Evolutionary conservation across 2,888 invertebrate genomes (phyloP), one percentile per base, ranked within the genome.

Genomic region (Clivina fossor): DNA sequence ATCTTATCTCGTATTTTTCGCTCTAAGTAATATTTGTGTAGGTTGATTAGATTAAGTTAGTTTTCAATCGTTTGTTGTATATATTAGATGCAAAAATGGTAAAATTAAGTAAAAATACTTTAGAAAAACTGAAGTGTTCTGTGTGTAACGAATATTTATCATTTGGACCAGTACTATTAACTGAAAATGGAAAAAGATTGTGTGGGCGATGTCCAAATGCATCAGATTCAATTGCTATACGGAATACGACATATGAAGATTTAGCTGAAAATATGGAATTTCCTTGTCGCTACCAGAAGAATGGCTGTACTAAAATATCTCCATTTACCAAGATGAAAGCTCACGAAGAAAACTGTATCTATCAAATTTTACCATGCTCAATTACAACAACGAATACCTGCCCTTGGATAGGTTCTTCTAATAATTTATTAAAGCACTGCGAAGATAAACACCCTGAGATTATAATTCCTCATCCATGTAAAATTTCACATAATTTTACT

Each of bases 101-200:
- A 2, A 19, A 38, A 13, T 7, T 38, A 15, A n/a, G 16, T 5
- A 16, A 38, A 38, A 19, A 38, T 8, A 5, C 19, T 3, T 16
- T 38, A 8, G 13, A 5, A 19, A 38, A 38, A 13, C n/a, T 38
- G 18, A 38, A 38, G n/a, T 38, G 38, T 13, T 38, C 38, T 5
- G 4, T 38, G 13, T 38, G 38, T 18, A n/a, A 38, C 7, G 18
- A 18, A 7, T 38, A 38, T 18, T 18, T 38, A 18, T 38, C 38
- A 13, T 38, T 16, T 38, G 15, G 18, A n/a, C 38, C 38, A 1
- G 19, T 38, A 4, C 5, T 38, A 2, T 18, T n/a, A 4, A 38
- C 13, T 1, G 18, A 7, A 9, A 38, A 15, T 3, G 38, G 38
- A 4, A 38, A 18, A 7, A 38, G 38, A n/a, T 7, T 38, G 7